Base-by-base conservation (phyloP, 2,888 invertebrate genomes). In the Cylindroiulus punctatus region DNA sequence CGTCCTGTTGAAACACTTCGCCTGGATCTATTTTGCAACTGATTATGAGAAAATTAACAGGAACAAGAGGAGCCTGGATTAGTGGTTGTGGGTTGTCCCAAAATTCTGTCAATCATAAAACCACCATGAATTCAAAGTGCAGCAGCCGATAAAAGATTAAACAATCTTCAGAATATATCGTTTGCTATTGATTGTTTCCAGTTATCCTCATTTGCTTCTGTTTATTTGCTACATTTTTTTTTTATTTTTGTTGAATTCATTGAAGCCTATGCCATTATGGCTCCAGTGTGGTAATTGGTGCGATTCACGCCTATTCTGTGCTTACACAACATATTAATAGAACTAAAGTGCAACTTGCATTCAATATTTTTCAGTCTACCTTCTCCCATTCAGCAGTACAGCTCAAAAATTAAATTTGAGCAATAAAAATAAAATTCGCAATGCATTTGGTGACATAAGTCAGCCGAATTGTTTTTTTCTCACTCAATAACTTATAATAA, bases 61-160 rank as follows among this genome's bases (percentile, higher is more conserved):
- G 65, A 57, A 57, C n/a, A 57, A 57, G 22, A 26, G 26, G 65
- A 12, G 10, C n/a, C 26, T 65, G 65, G 65, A 65, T 65, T 22
- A n/a, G 65, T 65, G 65, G 65, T 65, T 57, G 22, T 65, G 65
- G n/a, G 4, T 65, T 26, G 26, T 65, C 65, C 65, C 65, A 65
- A 65, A 65, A 10, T 65, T 65, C 26, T 22, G 65, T 65, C 65
- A 65, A 26, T 26, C 65, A 65, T 65, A 65, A 65, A 7, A 26
- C 65, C 22, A 65, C 22, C 26, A 65, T 65, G 22, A 65, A 26
- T 65, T 26, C 26, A 8, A 65, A 65, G 65, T 65, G 65, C 65
- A 65, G 22, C 65, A 65, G 65, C 65, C 26, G 26, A 65, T n/a
- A n/a, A n/a, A 65, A 26, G 65, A 65, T 65, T 22, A 65, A 10